phyloP scores from a whole-genome alignment of 2,888 invertebrate genomes.

The Patella caerulea region DNA sequence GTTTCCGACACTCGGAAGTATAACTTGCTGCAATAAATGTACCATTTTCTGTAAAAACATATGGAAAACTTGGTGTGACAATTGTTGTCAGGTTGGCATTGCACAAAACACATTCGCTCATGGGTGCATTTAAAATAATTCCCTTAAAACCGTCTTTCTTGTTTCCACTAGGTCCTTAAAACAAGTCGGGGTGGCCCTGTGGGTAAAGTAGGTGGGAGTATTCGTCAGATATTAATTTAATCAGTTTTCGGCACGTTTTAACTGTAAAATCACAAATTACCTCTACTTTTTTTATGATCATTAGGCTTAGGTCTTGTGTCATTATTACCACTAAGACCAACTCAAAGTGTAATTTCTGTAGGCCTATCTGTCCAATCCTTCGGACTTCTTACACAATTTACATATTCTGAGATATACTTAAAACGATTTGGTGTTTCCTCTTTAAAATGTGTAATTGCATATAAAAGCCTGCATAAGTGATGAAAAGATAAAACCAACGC shows the following conservation, averaged over 20 bases:
- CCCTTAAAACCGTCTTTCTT: not conserved
- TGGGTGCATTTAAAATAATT: not conserved
- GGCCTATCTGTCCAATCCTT: too few species aligned
- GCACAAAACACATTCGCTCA: not conserved
- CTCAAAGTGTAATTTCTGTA: too few species aligned
- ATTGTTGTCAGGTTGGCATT: not conserved
- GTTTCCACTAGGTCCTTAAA: not conserved
- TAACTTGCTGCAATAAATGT: constrained; percentile 1
- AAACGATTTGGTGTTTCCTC: not conserved
- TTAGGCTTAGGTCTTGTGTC: too few species aligned
- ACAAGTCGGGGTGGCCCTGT: not conserved
- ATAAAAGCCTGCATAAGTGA: not conserved
- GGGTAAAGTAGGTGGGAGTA: not conserved
- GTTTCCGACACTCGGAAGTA: not conserved
- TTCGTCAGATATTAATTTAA: not conserved
- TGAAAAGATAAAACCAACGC: too few species aligned
- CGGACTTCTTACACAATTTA: not conserved
- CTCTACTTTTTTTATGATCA: not conserved
- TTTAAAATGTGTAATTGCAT: constrained; percentile 1
- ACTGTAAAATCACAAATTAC: not conserved
- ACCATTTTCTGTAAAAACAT: not conserved
- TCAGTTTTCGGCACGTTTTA: not conserved
- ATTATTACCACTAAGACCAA: too few species aligned
- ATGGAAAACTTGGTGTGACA: not conserved
- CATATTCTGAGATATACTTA: not conserved